These are phyloP conservation scores for Plutomurus gul DNA, from an alignment of 1,140 invertebrate genomes.

Conservation along the genomic window DNA sequence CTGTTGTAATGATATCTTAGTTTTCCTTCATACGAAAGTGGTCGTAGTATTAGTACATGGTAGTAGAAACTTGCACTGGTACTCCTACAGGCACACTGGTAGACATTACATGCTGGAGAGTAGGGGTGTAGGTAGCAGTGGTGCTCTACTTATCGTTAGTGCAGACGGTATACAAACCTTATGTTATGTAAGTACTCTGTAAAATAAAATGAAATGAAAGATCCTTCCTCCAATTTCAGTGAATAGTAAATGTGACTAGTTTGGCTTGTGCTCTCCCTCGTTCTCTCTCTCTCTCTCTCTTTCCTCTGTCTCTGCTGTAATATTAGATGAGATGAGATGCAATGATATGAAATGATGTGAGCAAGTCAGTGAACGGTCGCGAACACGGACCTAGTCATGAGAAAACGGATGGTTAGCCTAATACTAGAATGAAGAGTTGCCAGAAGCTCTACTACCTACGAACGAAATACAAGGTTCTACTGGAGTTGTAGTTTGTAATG, in stretches of 20 bases:
- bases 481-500: too few relatives aligned
- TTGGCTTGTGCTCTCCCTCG: not conserved
- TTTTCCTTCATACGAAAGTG: too few relatives aligned
- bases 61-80: too few relatives aligned
- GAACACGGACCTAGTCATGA: conserved; percentile 17
- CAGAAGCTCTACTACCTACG: not conserved
- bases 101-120: too few relatives aligned
- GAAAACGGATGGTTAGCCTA: conserved; percentile 12
- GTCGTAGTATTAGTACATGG: too few relatives aligned
- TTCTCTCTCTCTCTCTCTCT: conserved; percentile 7
- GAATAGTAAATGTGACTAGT: conserved; percentile 19
- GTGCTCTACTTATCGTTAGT: too few relatives aligned
- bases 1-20: too few relatives aligned
- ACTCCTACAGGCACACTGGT: too few relatives aligned
- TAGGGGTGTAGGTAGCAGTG: too few relatives aligned
- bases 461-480: not conserved
- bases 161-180: too few relatives aligned
- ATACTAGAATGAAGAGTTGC: not conserved
- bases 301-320: not conserved
- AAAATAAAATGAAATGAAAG: conserved; percentile 12
- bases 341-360: conserved; percentile 28
- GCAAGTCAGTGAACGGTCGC: not conserved
- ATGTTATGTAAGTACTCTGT: not conserved
- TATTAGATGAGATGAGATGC: conserved; percentile 28
- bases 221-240: conserved; percentile 2